These are phyloP conservation scores for Carapus acus DNA, from an alignment of 2,797 vertebrate genomes.

Conservation along the genomic window DNA sequence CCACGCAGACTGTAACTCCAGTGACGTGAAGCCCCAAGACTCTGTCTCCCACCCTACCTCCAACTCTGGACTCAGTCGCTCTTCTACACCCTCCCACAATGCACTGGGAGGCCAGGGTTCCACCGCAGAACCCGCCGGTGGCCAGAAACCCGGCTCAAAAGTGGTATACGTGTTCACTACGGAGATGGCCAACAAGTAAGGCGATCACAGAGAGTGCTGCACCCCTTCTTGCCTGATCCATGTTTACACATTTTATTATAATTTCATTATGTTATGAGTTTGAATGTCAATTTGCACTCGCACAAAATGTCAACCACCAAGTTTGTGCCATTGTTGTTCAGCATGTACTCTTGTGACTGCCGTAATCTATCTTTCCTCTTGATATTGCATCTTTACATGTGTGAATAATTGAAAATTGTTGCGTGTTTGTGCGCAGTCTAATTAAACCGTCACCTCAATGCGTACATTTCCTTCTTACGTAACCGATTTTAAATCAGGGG, in stretches of 20 bases:
- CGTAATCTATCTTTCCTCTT: neutral
- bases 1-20: constrained; percentile 90
- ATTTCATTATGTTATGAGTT: too few relatives aligned
- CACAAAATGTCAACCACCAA: too few relatives aligned
- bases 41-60: constrained; percentile 88
- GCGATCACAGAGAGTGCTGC: constrained; percentile 13
- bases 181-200: constrained; percentile 99
- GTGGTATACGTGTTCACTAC: constrained; percentile 98
- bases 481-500: constrained; percentile 33
- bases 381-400: neutral
- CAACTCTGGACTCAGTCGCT: constrained; percentile 83
- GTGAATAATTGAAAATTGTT: constrained; percentile 25
- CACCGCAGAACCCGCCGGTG: constrained; percentile 79
- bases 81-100: constrained; percentile 93
- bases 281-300: too few relatives aligned
- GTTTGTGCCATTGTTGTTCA: too few relatives aligned
- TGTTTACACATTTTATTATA: too few relatives aligned
- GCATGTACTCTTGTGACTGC: too few relatives aligned
- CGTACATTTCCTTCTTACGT: neutral
- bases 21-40: constrained; percentile 92
- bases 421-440: too few relatives aligned
- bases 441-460: constrained; percentile 29
- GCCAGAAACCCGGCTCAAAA: constrained; percentile 91
- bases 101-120: constrained; percentile 80
- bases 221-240: neutral